phyloP scores from a whole-genome alignment of 2,113 vertebrate genomes.

The Sceloporus tristichus region DNA sequence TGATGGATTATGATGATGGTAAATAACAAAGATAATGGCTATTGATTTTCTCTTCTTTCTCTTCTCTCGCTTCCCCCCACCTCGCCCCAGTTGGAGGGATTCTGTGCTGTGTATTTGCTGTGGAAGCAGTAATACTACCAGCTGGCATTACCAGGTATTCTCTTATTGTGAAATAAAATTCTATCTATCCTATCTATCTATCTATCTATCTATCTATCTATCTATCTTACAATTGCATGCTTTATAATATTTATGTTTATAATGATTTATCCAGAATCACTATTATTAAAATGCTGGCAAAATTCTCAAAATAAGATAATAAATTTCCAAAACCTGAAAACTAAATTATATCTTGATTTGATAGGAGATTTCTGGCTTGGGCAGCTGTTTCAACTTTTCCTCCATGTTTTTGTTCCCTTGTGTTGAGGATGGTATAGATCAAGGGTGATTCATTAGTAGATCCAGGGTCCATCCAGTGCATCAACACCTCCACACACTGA shows the following conservation, averaged over 20 bases:
- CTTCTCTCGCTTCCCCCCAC: background rate
- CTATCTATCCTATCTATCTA: slow-evolving; percentile 25
- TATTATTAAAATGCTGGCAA: slow-evolving; percentile 8
- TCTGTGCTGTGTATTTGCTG: slow-evolving; percentile 7
- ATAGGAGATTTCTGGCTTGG: background rate
- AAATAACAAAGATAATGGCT: slow-evolving; percentile 71
- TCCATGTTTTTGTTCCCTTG: background rate
- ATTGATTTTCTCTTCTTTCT: slow-evolving; percentile 60
- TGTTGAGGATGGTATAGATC: too few species aligned
- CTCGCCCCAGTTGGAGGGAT: slow-evolving; percentile 5
- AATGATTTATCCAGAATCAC: slow-evolving; percentile 27
- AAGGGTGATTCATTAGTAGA: too few species aligned
- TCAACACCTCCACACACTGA: too few species aligned
- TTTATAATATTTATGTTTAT: background rate
- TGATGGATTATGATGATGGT: slow-evolving; percentile 62
- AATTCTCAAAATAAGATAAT: background rate
- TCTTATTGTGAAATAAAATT: slow-evolving; percentile 31
- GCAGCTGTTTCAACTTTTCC: background rate
- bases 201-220: too few species aligned
- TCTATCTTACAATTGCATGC: background rate
- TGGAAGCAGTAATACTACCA: slow-evolving; percentile 55
- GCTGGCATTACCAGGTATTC: slow-evolving; percentile 58
- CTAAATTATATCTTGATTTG: background rate
- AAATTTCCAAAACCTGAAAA: background rate
- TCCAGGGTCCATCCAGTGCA: too few species aligned